Evolutionary conservation across 2,797 vertebrate species (phyloP).

Genomic region (Smutsia gigantea): DNA sequence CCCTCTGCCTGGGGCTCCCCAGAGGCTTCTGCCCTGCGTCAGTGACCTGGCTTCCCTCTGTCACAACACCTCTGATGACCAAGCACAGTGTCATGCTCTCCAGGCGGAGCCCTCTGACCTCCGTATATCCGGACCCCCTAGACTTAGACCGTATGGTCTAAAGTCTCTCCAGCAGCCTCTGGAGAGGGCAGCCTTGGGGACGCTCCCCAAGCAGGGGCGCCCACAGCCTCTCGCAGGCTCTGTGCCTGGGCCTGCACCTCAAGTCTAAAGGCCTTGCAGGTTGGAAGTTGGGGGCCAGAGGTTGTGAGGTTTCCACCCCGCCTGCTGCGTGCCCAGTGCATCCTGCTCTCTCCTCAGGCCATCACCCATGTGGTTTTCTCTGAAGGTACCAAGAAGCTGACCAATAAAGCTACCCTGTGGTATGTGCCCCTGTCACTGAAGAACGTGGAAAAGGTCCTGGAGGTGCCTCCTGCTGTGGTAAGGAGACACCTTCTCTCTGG

Average conservation of each 20-base stretch:
- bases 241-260: neutral
- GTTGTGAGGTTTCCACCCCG: fast-evolving
- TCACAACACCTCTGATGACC: neutral
- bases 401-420: constrained; percentile 96
- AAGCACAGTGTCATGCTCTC: neutral
- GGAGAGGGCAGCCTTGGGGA: neutral
- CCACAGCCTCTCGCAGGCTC: neutral
- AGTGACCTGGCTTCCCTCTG: neutral
- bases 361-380: neutral
- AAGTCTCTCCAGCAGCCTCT: neutral
- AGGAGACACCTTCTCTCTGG: neutral
- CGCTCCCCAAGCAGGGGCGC: neutral
- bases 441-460: constrained; percentile 93
- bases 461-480: constrained; percentile 96
- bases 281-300: neutral
- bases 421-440: constrained; percentile 95
- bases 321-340: neutral
- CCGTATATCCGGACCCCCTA: neutral
- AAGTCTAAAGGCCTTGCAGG: neutral
- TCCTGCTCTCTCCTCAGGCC: neutral
- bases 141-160: neutral
- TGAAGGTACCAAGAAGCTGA: constrained; percentile 93
- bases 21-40: neutral
- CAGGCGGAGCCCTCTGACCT: neutral
- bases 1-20: fast-evolving